Percentiles rank a stretch among this genome's conserved stretches.
These are phyloP conservation scores for Protodeltote pygarga DNA, from an alignment of 2,888 invertebrate species.

Conservation along the genomic window DNA sequence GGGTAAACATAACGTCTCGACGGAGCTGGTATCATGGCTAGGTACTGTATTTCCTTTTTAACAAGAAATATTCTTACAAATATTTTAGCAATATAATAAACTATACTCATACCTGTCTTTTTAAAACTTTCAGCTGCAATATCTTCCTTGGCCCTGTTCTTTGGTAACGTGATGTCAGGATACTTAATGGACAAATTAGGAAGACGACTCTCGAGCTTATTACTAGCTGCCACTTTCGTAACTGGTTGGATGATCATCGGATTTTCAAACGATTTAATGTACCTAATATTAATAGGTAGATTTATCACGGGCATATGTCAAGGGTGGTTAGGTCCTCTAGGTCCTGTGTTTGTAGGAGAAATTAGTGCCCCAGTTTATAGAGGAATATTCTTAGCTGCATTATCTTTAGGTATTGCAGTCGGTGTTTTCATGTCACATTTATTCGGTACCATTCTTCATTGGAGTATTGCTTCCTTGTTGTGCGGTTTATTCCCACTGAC, in stretches of 20 bases:
- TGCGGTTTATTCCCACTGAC: slow-evolving; percentile 84
- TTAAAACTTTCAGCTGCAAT: slow-evolving; percentile 87
- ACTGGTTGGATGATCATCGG: slow-evolving; percentile 88
- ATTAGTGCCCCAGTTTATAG: slow-evolving; percentile 87
- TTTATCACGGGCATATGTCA: slow-evolving; percentile 86
- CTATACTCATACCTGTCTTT: slow-evolving; percentile 11
- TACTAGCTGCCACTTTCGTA: slow-evolving; percentile 83
- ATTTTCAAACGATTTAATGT: slow-evolving; percentile 77
- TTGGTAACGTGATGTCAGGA: slow-evolving; percentile 88
- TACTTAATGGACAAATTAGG: slow-evolving; percentile 88
- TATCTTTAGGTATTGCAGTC: slow-evolving; percentile 88
- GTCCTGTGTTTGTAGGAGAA: slow-evolving; percentile 88
- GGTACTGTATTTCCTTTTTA: slow-evolving; percentile 78
- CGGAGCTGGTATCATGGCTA: slow-evolving; percentile 88
- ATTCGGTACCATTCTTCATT: slow-evolving; percentile 88
- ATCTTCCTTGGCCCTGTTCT: slow-evolving; percentile 87
- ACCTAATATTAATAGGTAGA: slow-evolving; percentile 83
- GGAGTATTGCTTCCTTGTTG: slow-evolving; percentile 87
- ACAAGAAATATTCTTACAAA: no score
- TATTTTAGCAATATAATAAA: no score
- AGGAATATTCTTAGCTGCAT: slow-evolving; percentile 88
- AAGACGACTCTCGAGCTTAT: slow-evolving; percentile 83
- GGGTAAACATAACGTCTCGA: slow-evolving; percentile 68
- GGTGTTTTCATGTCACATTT: slow-evolving; percentile 89
- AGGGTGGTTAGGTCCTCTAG: slow-evolving; percentile 87